These are phyloP conservation scores for Cremastinae sp. DNA, from an alignment of 2,888 invertebrate species.

Conservation along the genomic window DNA sequence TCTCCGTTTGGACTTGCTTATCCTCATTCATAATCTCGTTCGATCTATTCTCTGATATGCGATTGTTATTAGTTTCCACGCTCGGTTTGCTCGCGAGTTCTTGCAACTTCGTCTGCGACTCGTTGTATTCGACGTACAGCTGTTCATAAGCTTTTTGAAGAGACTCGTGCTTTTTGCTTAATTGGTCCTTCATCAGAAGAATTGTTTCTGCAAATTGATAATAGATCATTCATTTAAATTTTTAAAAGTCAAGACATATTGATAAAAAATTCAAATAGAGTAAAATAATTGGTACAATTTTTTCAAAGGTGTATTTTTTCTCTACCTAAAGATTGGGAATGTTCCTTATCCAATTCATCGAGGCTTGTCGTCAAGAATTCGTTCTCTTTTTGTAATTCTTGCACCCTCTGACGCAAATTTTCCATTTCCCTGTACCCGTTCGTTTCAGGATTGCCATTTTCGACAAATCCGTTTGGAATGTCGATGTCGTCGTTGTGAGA, in stretches of 20 bases:
- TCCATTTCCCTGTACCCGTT: slow-evolving; percentile 69
- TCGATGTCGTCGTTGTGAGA: slow-evolving; percentile 61
- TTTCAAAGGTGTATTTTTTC: neutral
- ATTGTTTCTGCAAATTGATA: slow-evolving; percentile 74
- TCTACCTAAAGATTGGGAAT: slow-evolving; percentile 85
- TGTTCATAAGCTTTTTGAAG: slow-evolving; percentile 82
- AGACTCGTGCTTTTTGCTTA: slow-evolving; percentile 82
- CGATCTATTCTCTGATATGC: slow-evolving; percentile 31
- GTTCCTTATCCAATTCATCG: slow-evolving; percentile 88
- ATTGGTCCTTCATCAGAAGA: slow-evolving; percentile 78
- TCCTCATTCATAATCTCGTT: slow-evolving; percentile 11
- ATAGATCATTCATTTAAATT: too few relatives aligned
- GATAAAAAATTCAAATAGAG: too few relatives aligned
- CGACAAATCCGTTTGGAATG: slow-evolving; percentile 58
- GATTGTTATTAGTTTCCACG: slow-evolving; percentile 57
- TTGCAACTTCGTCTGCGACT: slow-evolving; percentile 73
- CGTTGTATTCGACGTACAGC: slow-evolving; percentile 76
- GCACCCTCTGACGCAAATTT: slow-evolving; percentile 80
- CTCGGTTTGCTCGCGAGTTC: slow-evolving; percentile 45
- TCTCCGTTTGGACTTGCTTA: slow-evolving; percentile 23
- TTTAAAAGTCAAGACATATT: too few relatives aligned
- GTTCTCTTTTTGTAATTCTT: slow-evolving; percentile 83
- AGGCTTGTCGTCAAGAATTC: slow-evolving; percentile 83
- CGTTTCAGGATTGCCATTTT: slow-evolving; percentile 30
- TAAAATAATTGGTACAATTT: slow-evolving; percentile 17